phyloP scores from a whole-genome alignment of 2,113 vertebrate species.

The Leiothrix lutea region DNA sequence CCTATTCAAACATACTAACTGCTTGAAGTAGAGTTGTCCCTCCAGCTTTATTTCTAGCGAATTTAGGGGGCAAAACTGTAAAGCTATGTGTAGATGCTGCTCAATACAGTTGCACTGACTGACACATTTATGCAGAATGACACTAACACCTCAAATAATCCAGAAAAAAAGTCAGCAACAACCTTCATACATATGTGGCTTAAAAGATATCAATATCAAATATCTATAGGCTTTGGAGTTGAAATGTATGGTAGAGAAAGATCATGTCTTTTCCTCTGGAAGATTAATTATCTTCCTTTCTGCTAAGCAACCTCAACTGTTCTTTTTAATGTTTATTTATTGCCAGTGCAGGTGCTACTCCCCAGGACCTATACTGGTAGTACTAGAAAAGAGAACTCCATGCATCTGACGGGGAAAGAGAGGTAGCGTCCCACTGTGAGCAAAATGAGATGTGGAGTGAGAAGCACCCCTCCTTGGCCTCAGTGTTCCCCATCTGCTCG shows the following conservation, averaged over 20 bases:
- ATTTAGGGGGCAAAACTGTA: neutral
- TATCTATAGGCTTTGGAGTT: neutral
- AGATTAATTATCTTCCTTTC: neutral
- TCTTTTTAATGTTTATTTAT: neutral
- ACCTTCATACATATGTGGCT: neutral
- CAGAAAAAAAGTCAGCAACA: neutral
- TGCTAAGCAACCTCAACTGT: neutral
- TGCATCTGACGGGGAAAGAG: neutral
- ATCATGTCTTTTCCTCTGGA: neutral
- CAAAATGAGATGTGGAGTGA: neutral
- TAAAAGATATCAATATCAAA: neutral
- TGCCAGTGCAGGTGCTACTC: neutral
- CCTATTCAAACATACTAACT: neutral
- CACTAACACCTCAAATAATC: neutral
- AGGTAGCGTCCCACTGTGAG: neutral
- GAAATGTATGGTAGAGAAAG: neutral
- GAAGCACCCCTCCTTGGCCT: neutral
- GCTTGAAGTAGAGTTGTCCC: neutral
- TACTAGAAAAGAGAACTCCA: neutral
- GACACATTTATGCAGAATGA: neutral
- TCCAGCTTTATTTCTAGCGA: neutral
- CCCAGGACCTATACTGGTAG: neutral
- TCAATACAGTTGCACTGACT: neutral
- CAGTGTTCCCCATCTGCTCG: neutral
- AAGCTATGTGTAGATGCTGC: neutral